Evolutionary conservation across 1,140 invertebrate species (phyloP).

Genomic region (Leptopilina boulardi): DNA sequence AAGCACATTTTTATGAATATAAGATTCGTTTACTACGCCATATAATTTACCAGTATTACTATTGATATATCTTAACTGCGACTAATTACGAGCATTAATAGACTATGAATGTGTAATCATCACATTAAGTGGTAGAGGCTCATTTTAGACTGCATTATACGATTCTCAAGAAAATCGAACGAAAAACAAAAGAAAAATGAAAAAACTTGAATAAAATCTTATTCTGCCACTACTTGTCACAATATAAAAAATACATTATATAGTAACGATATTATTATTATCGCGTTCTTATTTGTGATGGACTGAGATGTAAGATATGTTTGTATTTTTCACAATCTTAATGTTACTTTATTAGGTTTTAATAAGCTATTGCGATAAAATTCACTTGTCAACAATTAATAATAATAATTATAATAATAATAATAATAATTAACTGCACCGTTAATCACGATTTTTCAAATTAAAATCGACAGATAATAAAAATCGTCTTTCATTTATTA

Average conservation of each 20-base stretch:
- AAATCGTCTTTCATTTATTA: background rate
- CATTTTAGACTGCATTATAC: slow-evolving; percentile 36
- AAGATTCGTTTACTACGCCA: slow-evolving; percentile 66
- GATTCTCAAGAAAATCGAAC: slow-evolving; percentile 28
- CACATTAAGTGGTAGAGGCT: slow-evolving; percentile 45
- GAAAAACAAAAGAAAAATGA: slow-evolving; percentile 26
- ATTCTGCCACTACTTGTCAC: slow-evolving; percentile 2
- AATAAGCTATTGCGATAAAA: slow-evolving; percentile 18
- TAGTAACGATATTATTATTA: slow-evolving; percentile 35
- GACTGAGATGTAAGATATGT: slow-evolving; percentile 27
- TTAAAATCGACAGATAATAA: background rate
- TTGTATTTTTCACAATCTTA: slow-evolving; percentile 32
- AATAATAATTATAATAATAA: no score
- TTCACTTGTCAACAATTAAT: background rate
- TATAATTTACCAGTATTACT: slow-evolving; percentile 75
- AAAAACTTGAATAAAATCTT: background rate
- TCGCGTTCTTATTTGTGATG: slow-evolving; percentile 25
- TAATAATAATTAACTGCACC: no score
- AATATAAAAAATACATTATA: background rate
- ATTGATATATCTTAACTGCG: slow-evolving; percentile 61
- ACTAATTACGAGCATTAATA: slow-evolving; percentile 53
- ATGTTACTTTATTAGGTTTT: slow-evolving; percentile 22
- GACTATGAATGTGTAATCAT: slow-evolving; percentile 52
- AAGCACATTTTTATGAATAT: background rate
- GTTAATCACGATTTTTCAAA: background rate